Conservation (phyloP, 2,797 vertebrate species). For the Sorex maritimensis region DNA sequence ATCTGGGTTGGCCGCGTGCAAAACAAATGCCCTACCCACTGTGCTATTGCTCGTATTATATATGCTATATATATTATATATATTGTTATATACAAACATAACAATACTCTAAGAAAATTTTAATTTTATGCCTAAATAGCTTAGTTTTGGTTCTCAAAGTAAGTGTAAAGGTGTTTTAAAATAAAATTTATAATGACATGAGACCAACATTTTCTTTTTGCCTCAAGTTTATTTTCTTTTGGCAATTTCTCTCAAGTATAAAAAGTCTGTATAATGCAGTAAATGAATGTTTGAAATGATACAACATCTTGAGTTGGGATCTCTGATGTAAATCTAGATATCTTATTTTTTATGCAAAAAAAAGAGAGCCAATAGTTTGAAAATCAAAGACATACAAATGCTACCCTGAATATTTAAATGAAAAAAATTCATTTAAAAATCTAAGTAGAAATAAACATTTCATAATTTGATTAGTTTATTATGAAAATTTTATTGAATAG, state of each 20-base stretch:
- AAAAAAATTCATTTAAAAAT: slow-evolving; percentile 48
- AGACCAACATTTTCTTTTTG: background rate
- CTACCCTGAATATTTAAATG: slow-evolving; percentile 52
- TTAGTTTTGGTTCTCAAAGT: slow-evolving; percentile 7
- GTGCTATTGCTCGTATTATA: too few species aligned
- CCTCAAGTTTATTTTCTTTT: background rate
- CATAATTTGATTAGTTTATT: slow-evolving; percentile 48
- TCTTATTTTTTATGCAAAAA: background rate
- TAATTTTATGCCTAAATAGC: background rate
- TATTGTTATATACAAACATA: background rate
- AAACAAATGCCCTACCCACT: too few species aligned
- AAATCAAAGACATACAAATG: background rate
- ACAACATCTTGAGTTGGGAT: background rate
- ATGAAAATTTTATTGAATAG: slow-evolving; percentile 53
- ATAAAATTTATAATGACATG: background rate
- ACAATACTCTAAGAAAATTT: background rate
- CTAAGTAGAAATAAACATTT: slow-evolving; percentile 44
- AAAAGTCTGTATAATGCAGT: background rate
- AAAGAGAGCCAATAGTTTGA: background rate
- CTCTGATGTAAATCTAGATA: background rate
- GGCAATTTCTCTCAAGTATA: slow-evolving; percentile 26
- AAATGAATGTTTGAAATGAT: slow-evolving; percentile 38
- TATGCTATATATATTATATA: too few species aligned
- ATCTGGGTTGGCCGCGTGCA: too few species aligned
- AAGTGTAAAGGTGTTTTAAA: background rate